These are phyloP conservation scores for Epinephelus coioides DNA, from an alignment of 2,797 vertebrate genomes.

Conservation along the genomic window DNA sequence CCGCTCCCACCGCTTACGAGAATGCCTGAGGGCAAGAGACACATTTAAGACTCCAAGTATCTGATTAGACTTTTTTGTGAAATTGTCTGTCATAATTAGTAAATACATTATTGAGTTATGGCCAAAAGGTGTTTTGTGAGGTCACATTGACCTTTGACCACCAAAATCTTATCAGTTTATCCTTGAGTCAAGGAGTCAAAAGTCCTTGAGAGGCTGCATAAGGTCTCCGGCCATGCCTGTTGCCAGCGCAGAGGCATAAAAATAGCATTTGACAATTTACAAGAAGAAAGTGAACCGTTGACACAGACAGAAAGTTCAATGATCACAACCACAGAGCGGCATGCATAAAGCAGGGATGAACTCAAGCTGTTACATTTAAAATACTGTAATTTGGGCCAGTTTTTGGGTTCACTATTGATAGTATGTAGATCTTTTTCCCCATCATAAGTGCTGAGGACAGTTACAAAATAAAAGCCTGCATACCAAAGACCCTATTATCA, in stretches of 20 bases:
- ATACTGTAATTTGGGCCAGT: neutral
- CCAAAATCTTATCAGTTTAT: too few species aligned
- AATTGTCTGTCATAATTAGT: too few species aligned
- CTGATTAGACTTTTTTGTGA: too few species aligned
- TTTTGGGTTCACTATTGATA: neutral
- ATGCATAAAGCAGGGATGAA: neutral
- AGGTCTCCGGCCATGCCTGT: too few species aligned
- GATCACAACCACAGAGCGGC: neutral
- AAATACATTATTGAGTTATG: too few species aligned
- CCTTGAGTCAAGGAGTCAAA: too few species aligned
- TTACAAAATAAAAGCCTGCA: neutral
- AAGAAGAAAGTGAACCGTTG: neutral
- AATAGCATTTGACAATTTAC: neutral
- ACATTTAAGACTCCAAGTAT: neutral
- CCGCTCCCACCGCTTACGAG: slow-evolving; percentile 97
- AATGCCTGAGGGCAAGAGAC: slow-evolving; percentile 86
- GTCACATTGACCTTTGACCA: too few species aligned
- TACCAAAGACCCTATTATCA: neutral
- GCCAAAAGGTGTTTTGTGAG: too few species aligned
- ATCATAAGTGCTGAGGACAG: too few species aligned
- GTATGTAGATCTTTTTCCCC: neutral
- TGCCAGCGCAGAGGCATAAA: too few species aligned
- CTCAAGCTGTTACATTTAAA: neutral
- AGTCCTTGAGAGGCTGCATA: too few species aligned
- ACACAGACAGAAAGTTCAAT: neutral